Evolutionary conservation across 2,113 vertebrate species (phyloP), one percentile per base, ranked within the genome.

Genomic region (Microtus oregoni): DNA sequence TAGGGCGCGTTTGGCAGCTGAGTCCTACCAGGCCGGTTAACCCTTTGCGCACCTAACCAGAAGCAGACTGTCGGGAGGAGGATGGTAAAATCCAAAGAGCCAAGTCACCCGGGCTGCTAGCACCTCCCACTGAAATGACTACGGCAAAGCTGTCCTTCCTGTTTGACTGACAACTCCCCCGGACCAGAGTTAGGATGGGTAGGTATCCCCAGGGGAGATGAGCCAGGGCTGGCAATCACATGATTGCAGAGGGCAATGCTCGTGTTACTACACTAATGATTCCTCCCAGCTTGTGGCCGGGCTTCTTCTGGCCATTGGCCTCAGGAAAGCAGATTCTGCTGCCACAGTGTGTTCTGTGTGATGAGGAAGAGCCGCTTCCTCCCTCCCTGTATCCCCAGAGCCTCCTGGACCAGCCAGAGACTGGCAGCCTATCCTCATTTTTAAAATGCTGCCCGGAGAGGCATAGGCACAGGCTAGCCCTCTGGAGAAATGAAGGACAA

Each of bases 1-100:
- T 96, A 97, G 98, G 98, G 97, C 97, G 96, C 97, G 81, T 98
- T 98, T 97, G 98, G 97, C 98, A 97, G 97, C 97, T 92, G 92
- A 97, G 97, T 89, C 95, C 93, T 92, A 79, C 95, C 30, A 95
- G 86, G 86, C 63, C 35, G 77, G 26, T 98, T 98, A 98, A 98
- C 98, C 96, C 98, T 98, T 98, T 98, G 96, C 87, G 90, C 73
- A 38, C 98, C 91, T 4, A 2, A 67, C 78, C 52, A n/a, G 3
- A 65, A 81, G 32, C 86, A 92, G 67, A 83, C 38, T 61, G 38
- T 75, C 35, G 32, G 87, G 94, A 90, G 9, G 65, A 94, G 90
- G 61, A 76, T 41, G 2, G 0, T 90, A 65, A 90, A 85, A 90
- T 70, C 92, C 19, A 68, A 76, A 85, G 47, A 55, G 58, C 61